These are phyloP conservation scores for Eurytoma adleriae DNA, from an alignment of 2,888 invertebrate genomes.

Conservation along the genomic window DNA sequence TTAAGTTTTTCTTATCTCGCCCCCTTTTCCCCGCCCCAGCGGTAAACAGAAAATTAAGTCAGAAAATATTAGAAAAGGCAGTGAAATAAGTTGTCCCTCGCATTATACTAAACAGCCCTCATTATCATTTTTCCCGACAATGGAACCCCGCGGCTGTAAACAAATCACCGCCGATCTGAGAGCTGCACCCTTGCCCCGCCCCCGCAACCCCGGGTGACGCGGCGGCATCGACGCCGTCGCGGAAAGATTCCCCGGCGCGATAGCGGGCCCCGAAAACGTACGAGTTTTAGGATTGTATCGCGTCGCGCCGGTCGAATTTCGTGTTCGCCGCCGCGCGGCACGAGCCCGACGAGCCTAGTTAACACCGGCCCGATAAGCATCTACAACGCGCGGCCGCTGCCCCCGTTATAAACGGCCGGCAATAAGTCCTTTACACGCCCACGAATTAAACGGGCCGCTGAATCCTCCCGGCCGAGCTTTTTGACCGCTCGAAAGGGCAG, in stretches of 20 bases:
- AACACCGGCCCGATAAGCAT: conserved; percentile 66
- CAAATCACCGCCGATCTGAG: too few species aligned
- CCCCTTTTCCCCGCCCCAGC: too few species aligned
- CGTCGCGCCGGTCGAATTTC: conserved; percentile 49
- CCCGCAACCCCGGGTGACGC: neutral
- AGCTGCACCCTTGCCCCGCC: too few species aligned
- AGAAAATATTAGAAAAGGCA: too few species aligned
- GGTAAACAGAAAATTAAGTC: too few species aligned
- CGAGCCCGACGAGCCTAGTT: conserved; percentile 61
- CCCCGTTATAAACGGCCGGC: conserved; percentile 29
- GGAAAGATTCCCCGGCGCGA: conserved; percentile 47
- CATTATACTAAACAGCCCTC: too few species aligned
- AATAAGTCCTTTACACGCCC: conserved; percentile 36
- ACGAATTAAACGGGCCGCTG: conserved; percentile 6
- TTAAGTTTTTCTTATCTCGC: too few species aligned
- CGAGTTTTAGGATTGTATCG: conserved; percentile 49
- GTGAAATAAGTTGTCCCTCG: too few species aligned
- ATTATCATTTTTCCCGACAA: too few species aligned
- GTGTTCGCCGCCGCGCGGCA: conserved; percentile 25
- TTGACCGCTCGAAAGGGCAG: too few species aligned
- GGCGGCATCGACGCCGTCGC: conserved; percentile 24
- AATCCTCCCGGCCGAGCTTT: conserved; percentile 1
- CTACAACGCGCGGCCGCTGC: conserved; percentile 59
- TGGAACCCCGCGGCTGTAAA: too few species aligned
- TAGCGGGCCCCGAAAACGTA: conserved; percentile 35